Conservation (phyloP, 2,888 invertebrate species). For the Stenoptilia bipunctidactyla region DNA sequence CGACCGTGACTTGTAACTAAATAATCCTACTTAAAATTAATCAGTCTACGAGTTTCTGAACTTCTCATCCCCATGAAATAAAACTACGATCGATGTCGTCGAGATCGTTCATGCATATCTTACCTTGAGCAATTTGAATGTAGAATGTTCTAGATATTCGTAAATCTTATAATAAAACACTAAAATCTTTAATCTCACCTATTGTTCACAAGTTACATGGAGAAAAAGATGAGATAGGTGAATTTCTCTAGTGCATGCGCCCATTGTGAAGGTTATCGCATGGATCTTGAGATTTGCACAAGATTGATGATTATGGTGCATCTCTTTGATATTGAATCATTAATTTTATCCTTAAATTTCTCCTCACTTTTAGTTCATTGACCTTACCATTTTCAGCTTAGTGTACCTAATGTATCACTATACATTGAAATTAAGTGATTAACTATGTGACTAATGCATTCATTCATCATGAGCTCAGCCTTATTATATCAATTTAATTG, state of each 20-base stretch:
- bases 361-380: conserved; percentile 1
- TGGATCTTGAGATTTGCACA: background rate
- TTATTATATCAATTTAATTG: no score
- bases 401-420: background rate
- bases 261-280: conserved; percentile 37
- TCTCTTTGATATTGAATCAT: background rate
- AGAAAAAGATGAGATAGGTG: conserved; percentile 21
- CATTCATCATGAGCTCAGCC: no score
- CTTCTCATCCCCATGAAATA: conserved; percentile 28
- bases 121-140: conserved; percentile 26
- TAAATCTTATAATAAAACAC: conserved; percentile 23
- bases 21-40: no score
- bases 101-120: conserved; percentile 54
- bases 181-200: conserved; percentile 45
- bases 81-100: conserved; percentile 54
- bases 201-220: conserved; percentile 42
- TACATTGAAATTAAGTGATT: conserved; percentile 2
- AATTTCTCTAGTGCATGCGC: conserved; percentile 24
- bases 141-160: conserved; percentile 36
- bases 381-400: background rate
- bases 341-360: conserved; percentile 3
- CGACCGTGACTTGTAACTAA: no score
- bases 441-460: background rate
- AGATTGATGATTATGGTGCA: background rate
- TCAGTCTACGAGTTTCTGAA: no score